These are phyloP conservation scores for Delia radicum DNA, from an alignment of 1,140 invertebrate species.

Conservation along the genomic window DNA sequence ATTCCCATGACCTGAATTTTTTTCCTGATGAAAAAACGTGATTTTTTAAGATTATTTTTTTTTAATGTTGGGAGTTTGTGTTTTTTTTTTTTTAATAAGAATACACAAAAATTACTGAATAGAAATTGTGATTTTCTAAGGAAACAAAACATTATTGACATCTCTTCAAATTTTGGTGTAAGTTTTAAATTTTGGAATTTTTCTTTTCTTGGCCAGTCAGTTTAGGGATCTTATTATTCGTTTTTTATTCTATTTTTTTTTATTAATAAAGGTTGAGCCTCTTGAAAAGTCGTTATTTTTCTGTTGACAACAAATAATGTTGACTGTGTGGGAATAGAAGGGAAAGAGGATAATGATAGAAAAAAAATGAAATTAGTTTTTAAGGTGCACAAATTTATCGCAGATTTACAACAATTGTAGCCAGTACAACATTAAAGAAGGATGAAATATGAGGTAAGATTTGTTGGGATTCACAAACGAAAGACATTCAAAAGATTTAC, in stretches of 20 bases:
- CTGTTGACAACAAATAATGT: background rate
- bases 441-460: constrained; percentile 7
- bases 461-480: no score
- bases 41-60: constrained; percentile 8
- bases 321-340: background rate
- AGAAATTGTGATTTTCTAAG: background rate
- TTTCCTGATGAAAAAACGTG: background rate
- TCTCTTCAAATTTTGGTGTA: background rate
- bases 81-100: background rate
- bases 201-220: background rate
- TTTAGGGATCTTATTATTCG: no score
- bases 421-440: background rate
- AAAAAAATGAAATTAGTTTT: background rate
- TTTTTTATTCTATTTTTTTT: background rate
- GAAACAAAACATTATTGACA: background rate
- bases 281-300: constrained; percentile 22
- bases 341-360: background rate
- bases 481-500: no score
- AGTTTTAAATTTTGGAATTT: background rate
- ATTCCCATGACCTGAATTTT: background rate
- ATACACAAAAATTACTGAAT: background rate
- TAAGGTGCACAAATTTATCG: background rate
- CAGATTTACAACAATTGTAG: background rate
- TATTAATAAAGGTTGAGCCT: background rate
- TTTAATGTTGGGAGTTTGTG: constrained; percentile 1